Evolutionary conservation across 2,113 vertebrate species (phyloP), one percentile per base, ranked within the genome.

Genomic region (Halcyon senegalensis): DNA sequence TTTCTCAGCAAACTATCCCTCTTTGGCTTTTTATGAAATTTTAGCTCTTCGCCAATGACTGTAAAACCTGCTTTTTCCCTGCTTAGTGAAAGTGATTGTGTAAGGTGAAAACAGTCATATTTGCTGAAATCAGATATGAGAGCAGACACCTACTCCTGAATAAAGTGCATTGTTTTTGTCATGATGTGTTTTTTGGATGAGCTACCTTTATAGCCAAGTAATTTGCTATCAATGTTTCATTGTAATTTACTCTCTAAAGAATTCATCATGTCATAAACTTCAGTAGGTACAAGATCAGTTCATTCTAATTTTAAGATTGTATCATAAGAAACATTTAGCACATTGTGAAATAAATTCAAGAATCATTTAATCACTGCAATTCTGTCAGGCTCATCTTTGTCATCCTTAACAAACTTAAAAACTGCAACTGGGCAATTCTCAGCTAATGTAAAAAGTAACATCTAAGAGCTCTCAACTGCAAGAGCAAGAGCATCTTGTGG

Each of bases 401-500:
- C 93, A 95, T 93, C 89, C 81, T 95, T 82, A 87, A 93, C 94
- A 91, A 94, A 96, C 94, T 82, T 93, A 41, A 91, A 91, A 96
- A 95, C 77, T 96, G 95, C 95, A 96, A 96, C 87, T 82, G 95
- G 94, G 95, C 96, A 87, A 93, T 96, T 96, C 95, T 94, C 74
- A 85, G 91, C 87, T 96, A 91, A 91, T 82, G 93, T 48, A 87
- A 84, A 95, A 97, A 91, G 84, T 87, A 96, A 60, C 91, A 91
- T 93, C 94, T 96, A 93, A 93, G 72, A 83, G 87, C 91, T 96
- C 93, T 89, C 78, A 91, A 60, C 48, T 95, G 84, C 91, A 50
- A 93, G n/a, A n/a, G n/a, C n/a, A n/a, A n/a, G n/a, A n/a, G n/a
- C n/a, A n/a, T n/a, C 96, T 84, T 94, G 96, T 95, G 93, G 78